Conservation (phyloP, 2,797 vertebrate genomes). For the Gymnothorax reevesii region DNA sequence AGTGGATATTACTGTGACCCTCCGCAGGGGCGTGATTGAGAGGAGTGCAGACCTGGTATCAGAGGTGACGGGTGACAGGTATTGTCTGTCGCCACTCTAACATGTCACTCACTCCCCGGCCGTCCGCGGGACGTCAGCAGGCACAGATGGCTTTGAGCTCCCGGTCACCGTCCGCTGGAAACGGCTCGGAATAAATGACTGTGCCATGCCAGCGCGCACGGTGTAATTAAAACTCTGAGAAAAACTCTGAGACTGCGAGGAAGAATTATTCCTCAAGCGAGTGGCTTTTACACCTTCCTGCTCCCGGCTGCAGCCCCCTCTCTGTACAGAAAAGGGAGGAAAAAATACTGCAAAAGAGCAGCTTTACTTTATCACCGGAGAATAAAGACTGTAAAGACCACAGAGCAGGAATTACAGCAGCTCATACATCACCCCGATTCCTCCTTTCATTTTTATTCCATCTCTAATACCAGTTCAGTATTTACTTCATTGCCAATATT, state of each 20-base stretch:
- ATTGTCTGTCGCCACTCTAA: slow-evolving; percentile 3
- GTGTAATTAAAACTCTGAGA: slow-evolving; percentile 35
- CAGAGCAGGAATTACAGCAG: not conserved
- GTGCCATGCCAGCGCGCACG: not conserved
- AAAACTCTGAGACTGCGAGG: slow-evolving; percentile 28
- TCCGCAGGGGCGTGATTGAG: not conserved
- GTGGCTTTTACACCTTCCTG: slow-evolving; percentile 11
- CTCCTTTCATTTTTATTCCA: slow-evolving; percentile 3
- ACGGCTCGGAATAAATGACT: slow-evolving; percentile 3
- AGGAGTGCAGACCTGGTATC: not conserved
- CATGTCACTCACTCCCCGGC: slow-evolving; percentile 20
- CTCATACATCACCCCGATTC: not conserved
- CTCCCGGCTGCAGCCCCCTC: not conserved
- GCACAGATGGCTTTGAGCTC: not conserved
- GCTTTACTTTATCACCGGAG: not conserved
- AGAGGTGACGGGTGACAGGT: slow-evolving; percentile 24
- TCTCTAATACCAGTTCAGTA: not conserved
- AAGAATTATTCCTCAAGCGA: slow-evolving; percentile 13
- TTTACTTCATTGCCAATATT: not conserved
- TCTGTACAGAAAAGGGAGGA: not conserved
- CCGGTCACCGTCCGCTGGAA: slow-evolving; percentile 19
- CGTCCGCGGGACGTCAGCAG: not conserved
- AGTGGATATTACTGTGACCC: not conserved
- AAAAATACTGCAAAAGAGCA: not conserved
- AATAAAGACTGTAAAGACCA: not conserved